These are phyloP conservation scores for Stichodactyla helianthus DNA, from an alignment of 64 coral and sea anemone species.

Conservation along the genomic window DNA sequence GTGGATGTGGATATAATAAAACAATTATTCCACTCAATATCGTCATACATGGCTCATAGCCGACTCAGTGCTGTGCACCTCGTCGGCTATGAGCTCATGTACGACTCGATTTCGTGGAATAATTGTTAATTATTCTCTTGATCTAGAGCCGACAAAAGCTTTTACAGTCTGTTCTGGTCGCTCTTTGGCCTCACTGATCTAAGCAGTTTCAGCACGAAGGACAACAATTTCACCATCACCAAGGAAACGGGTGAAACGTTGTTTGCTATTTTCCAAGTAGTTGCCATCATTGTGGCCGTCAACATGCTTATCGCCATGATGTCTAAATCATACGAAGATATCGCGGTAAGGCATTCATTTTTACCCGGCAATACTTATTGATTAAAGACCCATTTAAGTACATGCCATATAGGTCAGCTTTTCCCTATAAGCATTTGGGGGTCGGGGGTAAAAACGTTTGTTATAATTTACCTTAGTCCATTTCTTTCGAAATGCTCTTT, in stretches of 20 bases:
- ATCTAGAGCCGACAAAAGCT: constrained; percentile 35
- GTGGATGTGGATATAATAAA: no score
- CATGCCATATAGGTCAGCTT: no score
- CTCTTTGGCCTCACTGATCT: constrained; percentile 68
- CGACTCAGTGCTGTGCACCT: no score
- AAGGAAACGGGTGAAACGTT: constrained; percentile 39
- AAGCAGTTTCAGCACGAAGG: constrained; percentile 35
- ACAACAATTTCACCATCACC: constrained; percentile 53
- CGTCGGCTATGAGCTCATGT: no score
- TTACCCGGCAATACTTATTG: background rate
- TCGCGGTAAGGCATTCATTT: constrained; percentile 41
- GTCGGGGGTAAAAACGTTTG: no score
- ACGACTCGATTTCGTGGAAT: no score
- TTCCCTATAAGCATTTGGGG: no score
- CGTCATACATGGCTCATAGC: no score
- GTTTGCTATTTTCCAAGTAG: constrained; percentile 62
- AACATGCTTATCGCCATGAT: constrained; percentile 87
- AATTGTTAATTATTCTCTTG: background rate
- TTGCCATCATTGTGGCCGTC: constrained; percentile 46
- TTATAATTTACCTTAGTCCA: no score
- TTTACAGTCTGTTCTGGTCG: constrained; percentile 66
- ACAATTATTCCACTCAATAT: no score
- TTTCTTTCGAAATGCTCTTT: no score
- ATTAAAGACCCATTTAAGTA: no score
- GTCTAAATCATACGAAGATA: constrained; percentile 63